These are phyloP conservation scores for Sitobion miscanthi DNA, from an alignment of 1,140 invertebrate genomes.

Conservation along the genomic window DNA sequence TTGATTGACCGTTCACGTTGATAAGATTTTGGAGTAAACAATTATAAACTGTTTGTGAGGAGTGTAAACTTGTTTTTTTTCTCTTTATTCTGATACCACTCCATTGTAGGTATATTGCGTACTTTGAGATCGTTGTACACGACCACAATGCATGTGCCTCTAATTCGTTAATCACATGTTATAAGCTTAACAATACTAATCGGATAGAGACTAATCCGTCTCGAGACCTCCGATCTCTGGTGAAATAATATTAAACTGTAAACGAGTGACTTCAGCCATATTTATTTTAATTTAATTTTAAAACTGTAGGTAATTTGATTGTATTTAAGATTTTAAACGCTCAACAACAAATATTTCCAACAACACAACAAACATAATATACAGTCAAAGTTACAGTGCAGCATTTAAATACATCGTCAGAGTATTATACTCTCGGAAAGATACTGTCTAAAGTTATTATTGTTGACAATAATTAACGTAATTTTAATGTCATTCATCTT, in stretches of 20 bases:
- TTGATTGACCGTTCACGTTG: no score
- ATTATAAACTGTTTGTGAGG: not conserved
- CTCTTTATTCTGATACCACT: not conserved
- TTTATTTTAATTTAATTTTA: no score
- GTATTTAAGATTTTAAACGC: not conserved
- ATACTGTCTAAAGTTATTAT: not conserved
- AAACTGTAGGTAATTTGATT: not conserved
- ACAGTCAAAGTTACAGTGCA: not conserved
- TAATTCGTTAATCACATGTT: not conserved
- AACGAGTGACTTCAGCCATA: no score
- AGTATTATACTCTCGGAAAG: not conserved
- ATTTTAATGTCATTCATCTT: not conserved
- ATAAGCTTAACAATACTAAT: no score
- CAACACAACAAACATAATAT: not conserved
- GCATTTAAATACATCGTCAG: not conserved
- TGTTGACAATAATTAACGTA: not conserved
- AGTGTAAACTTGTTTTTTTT: not conserved
- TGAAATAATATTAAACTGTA: not conserved
- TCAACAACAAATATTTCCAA: not conserved
- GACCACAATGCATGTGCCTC: not conserved
- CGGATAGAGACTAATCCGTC: not conserved
- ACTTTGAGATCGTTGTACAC: not conserved
- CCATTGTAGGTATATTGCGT: not conserved
- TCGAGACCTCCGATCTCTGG: not conserved
- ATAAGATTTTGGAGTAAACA: not conserved